A percentile compares a stretch with the other conserved stretches of the same genome.
These are phyloP conservation scores for Itoplectis maculator DNA, from an alignment of 2,888 invertebrate genomes.

Conservation along the genomic window DNA sequence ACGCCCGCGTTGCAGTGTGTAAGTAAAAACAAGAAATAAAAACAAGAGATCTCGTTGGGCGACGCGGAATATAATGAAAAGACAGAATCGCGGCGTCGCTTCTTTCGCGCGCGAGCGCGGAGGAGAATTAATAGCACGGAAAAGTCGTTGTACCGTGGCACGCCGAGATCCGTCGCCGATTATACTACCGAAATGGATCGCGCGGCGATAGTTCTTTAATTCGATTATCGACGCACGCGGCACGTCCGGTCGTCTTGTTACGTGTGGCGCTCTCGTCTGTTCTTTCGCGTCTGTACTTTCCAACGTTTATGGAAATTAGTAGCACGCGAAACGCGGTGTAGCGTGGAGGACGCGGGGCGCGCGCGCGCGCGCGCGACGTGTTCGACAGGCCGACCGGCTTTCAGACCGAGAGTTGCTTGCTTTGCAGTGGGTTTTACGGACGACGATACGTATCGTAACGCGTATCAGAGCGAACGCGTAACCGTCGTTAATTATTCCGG, in stretches of 20 bases:
- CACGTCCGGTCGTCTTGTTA: conserved; percentile 19
- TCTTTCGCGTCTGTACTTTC: conserved; percentile 62
- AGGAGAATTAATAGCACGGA: conserved; percentile 64
- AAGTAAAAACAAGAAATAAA: conserved; percentile 3
- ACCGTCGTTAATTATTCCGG: not conserved
- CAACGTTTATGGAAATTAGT: conserved; percentile 69
- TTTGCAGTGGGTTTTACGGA: not conserved
- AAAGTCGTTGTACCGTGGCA: conserved; percentile 63
- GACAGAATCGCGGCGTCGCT: conserved; percentile 39
- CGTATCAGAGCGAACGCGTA: not conserved
- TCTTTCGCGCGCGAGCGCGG: conserved; percentile 13
- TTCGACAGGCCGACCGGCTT: conserved; percentile 7
- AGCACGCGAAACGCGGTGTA: conserved; percentile 69
- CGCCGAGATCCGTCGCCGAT: conserved; percentile 29
- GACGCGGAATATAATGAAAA: conserved; percentile 5
- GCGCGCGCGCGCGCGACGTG: conserved; percentile 38
- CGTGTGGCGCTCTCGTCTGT: conserved; percentile 22
- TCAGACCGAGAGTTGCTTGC: conserved; percentile 23
- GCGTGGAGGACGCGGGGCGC: conserved; percentile 49
- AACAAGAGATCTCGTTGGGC: not conserved
- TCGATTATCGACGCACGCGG: conserved; percentile 64
- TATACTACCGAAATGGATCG: too few relatives aligned
- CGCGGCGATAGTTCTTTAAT: conserved; percentile 53
- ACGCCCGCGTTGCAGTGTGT: not conserved
- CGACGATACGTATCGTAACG: not conserved